Conservation (phyloP, 2,113 vertebrate species). For the Aythya baeri region DNA sequence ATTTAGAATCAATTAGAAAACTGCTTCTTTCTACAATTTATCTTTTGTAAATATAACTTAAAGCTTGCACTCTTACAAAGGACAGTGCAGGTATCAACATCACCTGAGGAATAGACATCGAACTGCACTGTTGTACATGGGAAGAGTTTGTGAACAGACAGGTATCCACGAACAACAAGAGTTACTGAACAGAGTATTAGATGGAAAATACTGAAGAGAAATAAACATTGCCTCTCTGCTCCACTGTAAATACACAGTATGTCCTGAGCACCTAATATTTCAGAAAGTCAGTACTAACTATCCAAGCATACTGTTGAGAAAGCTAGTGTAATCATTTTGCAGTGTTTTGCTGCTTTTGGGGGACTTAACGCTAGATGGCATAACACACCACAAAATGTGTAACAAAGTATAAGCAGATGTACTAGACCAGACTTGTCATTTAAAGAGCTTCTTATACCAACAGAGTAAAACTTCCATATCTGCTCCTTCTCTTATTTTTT, state of each 20-base stretch:
- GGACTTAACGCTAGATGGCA: constrained; percentile 53
- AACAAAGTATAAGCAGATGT: background rate
- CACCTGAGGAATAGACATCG: background rate
- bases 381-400: background rate
- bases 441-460: background rate
- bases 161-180: background rate
- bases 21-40: background rate
- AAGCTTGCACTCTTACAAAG: background rate
- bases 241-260: background rate
- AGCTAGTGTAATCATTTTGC: background rate
- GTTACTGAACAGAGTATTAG: background rate
- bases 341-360: background rate
- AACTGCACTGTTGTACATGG: background rate
- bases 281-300: background rate
- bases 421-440: background rate
- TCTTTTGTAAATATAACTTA: background rate
- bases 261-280: background rate
- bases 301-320: rapidly evolving
- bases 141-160: background rate
- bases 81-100: background rate
- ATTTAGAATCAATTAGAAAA: background rate
- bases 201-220: background rate
- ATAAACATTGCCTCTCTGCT: background rate
- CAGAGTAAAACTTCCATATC: background rate
- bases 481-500: background rate